phyloP scores from a whole-genome alignment of 2,888 invertebrate species.

The Dasysyrphus albostriatus region DNA sequence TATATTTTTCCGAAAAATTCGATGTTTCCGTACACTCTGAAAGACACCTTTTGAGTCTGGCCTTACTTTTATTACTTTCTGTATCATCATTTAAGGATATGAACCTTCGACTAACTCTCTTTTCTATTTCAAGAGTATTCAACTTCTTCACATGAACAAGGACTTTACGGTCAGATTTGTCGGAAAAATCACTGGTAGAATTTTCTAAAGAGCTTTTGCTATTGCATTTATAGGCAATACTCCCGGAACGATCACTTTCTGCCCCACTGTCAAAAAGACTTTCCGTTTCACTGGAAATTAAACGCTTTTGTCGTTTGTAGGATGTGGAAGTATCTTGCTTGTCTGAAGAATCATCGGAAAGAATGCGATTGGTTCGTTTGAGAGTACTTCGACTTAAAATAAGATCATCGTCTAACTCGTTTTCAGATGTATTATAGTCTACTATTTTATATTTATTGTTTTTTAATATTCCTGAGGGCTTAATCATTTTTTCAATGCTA shows the following conservation, averaged over 20 bases:
- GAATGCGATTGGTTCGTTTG: neutral
- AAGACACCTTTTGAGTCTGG: conserved; percentile 21
- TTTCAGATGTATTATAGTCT: conserved; percentile 1
- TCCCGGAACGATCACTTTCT: conserved; percentile 42
- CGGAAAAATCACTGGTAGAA: neutral
- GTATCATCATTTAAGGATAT: conserved; percentile 16
- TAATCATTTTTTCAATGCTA: neutral
- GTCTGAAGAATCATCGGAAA: neutral
- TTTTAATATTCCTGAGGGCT: conserved; percentile 2
- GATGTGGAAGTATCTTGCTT: neutral
- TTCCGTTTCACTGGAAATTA: conserved; percentile 10
- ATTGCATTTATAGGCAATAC: conserved; percentile 34
- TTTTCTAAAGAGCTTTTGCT: neutral
- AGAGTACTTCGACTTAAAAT: neutral
- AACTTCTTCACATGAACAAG: neutral
- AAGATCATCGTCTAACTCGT: neutral
- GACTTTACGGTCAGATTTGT: neutral
- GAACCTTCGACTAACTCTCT: neutral
- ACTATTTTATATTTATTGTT: neutral
- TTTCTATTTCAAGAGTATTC: neutral
- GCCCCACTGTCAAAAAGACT: conserved; percentile 56
- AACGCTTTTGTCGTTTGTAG: neutral
- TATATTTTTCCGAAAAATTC: neutral
- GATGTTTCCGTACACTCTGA: conserved; percentile 6
- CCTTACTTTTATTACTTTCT: neutral